These are phyloP conservation scores for Vesta saturnalis DNA, from an alignment of 2,888 invertebrate genomes.

Conservation along the genomic window DNA sequence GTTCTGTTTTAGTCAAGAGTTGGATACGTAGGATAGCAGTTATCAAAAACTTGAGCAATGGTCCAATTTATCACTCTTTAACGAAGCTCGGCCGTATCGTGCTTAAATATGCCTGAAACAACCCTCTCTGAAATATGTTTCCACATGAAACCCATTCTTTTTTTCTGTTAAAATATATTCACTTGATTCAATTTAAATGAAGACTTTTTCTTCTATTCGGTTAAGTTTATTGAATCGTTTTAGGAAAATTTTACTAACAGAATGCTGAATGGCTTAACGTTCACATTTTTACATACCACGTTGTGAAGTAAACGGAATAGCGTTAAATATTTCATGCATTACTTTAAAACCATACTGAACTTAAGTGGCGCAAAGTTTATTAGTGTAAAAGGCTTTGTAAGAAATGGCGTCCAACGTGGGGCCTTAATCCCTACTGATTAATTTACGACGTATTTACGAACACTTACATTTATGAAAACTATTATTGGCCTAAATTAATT, in stretches of 20 bases:
- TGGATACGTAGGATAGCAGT: constrained; percentile 13
- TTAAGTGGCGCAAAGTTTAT: too few species aligned
- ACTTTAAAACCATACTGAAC: too few species aligned
- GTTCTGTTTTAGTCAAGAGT: background rate
- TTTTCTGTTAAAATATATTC: constrained; percentile 26
- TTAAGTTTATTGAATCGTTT: background rate
- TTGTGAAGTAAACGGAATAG: too few species aligned
- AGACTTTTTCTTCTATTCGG: background rate
- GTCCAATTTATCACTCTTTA: constrained; percentile 33
- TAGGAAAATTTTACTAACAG: background rate
- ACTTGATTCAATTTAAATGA: constrained; percentile 17
- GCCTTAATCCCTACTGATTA: too few species aligned
- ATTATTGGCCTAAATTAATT: too few species aligned
- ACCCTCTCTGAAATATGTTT: constrained; percentile 30
- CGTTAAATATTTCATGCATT: too few species aligned
- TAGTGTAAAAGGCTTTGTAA: too few species aligned
- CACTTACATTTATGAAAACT: too few species aligned
- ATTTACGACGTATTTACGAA: too few species aligned
- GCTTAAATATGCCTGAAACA: constrained; percentile 36
- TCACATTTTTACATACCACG: too few species aligned
- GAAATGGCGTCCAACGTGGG: too few species aligned
- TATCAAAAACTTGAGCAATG: constrained; percentile 35
- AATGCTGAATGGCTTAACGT: background rate
- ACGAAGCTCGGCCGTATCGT: constrained; percentile 33
- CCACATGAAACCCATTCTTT: constrained; percentile 29